Base-by-base conservation (phyloP, 2,113 vertebrate genomes). In the Centrocercus urophasianus region DNA sequence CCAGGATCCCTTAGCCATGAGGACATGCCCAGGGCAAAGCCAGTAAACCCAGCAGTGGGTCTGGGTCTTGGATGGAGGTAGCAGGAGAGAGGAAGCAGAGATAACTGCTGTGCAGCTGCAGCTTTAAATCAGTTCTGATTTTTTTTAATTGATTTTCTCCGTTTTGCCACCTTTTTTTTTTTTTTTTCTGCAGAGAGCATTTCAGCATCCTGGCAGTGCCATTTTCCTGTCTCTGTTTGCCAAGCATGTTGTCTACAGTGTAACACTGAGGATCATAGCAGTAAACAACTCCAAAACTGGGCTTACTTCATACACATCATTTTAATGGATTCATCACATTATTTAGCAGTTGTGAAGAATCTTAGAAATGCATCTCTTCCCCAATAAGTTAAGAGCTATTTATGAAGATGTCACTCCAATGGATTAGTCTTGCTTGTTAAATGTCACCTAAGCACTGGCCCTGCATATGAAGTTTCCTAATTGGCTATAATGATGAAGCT, bases 321-420 rank as follows among this genome's bases (percentile, higher is more conserved):
- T 88, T 76, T 66, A 45, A 85, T 89, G 59, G 54, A 73, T 87
- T 56, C 54, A 30, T 25, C 3, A 5, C 61, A 10, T 83, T 81
- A 66, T 83, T 90, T 74, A 85, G 17, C 48, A 25, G 4, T 83
- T 66, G 28, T 19, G 56, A 74, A 78, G 30, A 52, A 36, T 72
- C 75, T 66, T 56, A 79, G 42, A 77, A 82, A 69, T 61, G 18
- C n/a, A 67, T 67, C 48, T 76, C 4, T 91, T 90, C 66, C 50
- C 30, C 24, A 80, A 86, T 32, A 74, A 40, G 61, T 67, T 57
- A 76, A 82, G 71, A 77, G 45, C 45, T 78, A 83, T 92, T 95
- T 93, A 88, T 91, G 63, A 81, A 78, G 73, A 27, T 95, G 72
- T 70, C 87, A 67, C 34, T 91, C 76, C 54, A 69, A n/a, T 85